Evolutionary conservation across 53 echinoderm and acorn worm species (phyloP).

Genomic region (Arbacia lixula): DNA sequence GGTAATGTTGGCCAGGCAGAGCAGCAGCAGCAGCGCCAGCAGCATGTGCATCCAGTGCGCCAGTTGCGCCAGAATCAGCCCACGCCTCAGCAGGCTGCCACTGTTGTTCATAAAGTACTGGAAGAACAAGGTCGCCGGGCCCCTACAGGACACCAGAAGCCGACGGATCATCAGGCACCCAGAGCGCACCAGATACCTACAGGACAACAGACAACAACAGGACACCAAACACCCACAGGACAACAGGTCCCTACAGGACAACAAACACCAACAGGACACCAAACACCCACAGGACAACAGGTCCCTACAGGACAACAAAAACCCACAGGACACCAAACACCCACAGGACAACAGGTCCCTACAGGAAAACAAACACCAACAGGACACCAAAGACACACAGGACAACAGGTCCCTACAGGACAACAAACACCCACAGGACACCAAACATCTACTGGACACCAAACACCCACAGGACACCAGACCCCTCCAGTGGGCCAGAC

Average conservation of each 20-base stretch:
- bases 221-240: background rate
- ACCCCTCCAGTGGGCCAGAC: too few species aligned
- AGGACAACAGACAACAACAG: background rate
- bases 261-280: background rate
- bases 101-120: background rate
- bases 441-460: background rate
- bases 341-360: background rate
- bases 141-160: too few species aligned
- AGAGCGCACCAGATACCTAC: background rate
- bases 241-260: background rate
- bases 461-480: background rate
- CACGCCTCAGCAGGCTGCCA: background rate
- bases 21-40: background rate
- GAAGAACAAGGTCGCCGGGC: too few species aligned
- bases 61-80: conserved; percentile 5
- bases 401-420: background rate
- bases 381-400: background rate
- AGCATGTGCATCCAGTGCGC: conserved; percentile 9
- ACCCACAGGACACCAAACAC: background rate
- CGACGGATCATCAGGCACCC: too few species aligned
- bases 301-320: background rate
- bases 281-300: background rate
- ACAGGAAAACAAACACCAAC: background rate
- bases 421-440: background rate
- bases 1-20: background rate